Base-by-base conservation (phyloP, 2,888 invertebrate genomes). In the Acanthosepion lycidas region DNA sequence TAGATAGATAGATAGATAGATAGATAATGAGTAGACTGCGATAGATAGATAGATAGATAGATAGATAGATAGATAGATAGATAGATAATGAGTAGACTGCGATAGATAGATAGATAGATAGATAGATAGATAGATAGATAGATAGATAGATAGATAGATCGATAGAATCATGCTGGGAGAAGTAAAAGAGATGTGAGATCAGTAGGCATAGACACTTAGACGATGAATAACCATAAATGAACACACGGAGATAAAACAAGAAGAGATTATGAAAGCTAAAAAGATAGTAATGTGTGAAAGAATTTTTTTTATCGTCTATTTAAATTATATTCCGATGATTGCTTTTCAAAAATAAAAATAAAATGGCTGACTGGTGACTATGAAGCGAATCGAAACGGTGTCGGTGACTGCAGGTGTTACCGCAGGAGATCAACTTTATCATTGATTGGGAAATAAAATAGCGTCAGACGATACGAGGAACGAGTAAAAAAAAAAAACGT, bases 381-480 rank as follows among this genome's bases (percentile, higher is more conserved):
- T 78, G 78, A 33, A 78, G n/a, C n/a, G n/a, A 78, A 78, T 78
- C n/a, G 12, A n/a, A 78, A 78, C n/a, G n/a, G 78, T 78, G 78
- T 78, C 78, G n/a, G 33, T 78, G 78, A 78, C 78, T 78, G 78
- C 78, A 78, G 78, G 78, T 78, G 78, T 78, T 78, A 78, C 78
- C n/a, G 9, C n/a, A 33, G 78, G 18, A n/a, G 78, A 78, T 78
- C 15, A 78, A 78, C 78, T 78, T 78, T n/a, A 78, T 78, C n/a
- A 78, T n/a, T 78, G n/a, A 15, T 78, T n/a, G 20, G n/a, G n/a
- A 78, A 78, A 78, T 59, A 55, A 55, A 55, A 55, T 15, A 55
- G 55, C 20, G 55, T 55, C 55, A 55, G 6, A 78, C 20, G 78
- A 78, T 78, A n/a, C 78, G 33, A 23, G 59, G 3, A 59, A 59